Percentiles rank a stretch among this genome's conserved stretches.
Evolutionary conservation across 1,140 invertebrate genomes (phyloP).

Genomic region (Orius laevigatus): DNA sequence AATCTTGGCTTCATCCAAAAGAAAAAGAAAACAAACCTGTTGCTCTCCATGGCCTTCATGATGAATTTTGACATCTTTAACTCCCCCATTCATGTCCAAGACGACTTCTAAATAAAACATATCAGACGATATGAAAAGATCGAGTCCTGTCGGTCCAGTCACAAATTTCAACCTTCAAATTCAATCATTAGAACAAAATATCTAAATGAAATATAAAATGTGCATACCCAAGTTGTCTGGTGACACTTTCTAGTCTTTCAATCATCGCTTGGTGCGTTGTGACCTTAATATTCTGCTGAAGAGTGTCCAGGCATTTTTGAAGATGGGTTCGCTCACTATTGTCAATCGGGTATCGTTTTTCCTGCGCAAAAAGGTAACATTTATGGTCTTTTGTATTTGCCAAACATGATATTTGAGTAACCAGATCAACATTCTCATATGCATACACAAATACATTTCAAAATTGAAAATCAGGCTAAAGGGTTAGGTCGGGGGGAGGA

Average conservation of each 20-base stretch:
- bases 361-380: conserved; percentile 37
- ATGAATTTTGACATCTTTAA: conserved; percentile 86
- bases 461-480: not conserved
- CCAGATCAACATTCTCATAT: not conserved
- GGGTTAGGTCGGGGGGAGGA: not conserved
- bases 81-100: conserved; percentile 59
- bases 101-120: conserved; percentile 93
- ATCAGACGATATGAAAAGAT: conserved; percentile 83
- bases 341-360: conserved; percentile 67
- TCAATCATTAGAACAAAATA: not conserved
- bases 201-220: not conserved
- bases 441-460: not conserved
- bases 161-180: conserved; percentile 57
- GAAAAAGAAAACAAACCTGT: conserved; percentile 29
- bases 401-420: not conserved
- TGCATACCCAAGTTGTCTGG: conserved; percentile 62
- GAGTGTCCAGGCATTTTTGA: conserved; percentile 76
- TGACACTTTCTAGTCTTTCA: conserved; percentile 78
- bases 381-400: not conserved
- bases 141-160: conserved; percentile 45
- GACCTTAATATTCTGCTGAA: conserved; percentile 89
- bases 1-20: too few relatives aligned
- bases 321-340: conserved; percentile 64
- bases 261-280: conserved; percentile 79
- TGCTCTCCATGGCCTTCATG: conserved; percentile 63